Percentiles rank a stretch among this genome's conserved stretches.
Evolutionary conservation across 2,797 vertebrate species (phyloP).

Genomic region (Sebastes diaconus): DNA sequence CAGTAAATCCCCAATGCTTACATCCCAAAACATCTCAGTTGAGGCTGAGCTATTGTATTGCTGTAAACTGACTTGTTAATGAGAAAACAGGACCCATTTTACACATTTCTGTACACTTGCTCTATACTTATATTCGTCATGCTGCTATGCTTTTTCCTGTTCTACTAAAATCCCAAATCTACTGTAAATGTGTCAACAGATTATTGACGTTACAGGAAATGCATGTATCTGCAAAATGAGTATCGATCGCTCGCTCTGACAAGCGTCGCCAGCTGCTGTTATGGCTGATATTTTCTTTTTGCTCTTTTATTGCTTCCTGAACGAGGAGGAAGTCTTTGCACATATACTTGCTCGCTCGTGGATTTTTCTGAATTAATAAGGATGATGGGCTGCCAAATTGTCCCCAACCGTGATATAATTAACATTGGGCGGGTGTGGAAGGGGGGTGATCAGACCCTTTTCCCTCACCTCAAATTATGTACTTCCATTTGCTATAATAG

Average conservation of each 20-base stretch:
- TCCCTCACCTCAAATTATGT: slow-evolving; percentile 18
- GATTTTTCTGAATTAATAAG: slow-evolving; percentile 32
- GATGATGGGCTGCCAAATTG: slow-evolving; percentile 31
- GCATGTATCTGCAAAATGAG: slow-evolving; percentile 50
- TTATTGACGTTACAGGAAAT: slow-evolving; percentile 57
- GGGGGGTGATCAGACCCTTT: slow-evolving; percentile 13
- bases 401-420: slow-evolving; percentile 40
- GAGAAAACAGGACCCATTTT: not conserved
- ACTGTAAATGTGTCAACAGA: slow-evolving; percentile 36
- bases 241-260: slow-evolving; percentile 38
- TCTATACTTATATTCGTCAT: not conserved
- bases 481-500: slow-evolving; percentile 35
- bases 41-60: not conserved
- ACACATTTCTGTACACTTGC: not conserved
- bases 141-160: not conserved
- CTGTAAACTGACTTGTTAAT: not conserved
- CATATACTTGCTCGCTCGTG: not conserved
- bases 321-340: slow-evolving; percentile 3
- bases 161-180: slow-evolving; percentile 28
- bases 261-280: slow-evolving; percentile 16
- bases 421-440: not conserved
- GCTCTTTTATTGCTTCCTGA: slow-evolving; percentile 22
- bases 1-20: not conserved
- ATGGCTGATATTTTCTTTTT: slow-evolving; percentile 31
- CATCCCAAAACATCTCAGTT: not conserved